Evolutionary conservation across 2,797 vertebrate species (phyloP).

Genomic region (Phoebastria nigripes): DNA sequence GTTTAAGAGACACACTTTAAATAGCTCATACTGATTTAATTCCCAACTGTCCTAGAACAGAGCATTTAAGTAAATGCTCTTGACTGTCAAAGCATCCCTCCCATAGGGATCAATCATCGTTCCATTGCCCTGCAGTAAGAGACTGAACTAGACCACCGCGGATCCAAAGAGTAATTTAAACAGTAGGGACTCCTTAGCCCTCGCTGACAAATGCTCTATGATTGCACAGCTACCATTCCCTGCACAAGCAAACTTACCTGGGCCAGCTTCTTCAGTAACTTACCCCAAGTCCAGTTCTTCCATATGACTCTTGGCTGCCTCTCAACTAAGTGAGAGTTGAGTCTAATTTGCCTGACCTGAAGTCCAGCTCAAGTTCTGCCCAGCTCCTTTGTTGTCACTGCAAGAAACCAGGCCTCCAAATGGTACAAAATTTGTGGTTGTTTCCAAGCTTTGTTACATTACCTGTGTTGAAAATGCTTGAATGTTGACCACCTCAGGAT

Average conservation of each 20-base stretch:
- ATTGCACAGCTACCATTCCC: not conserved
- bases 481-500: constrained; percentile 74
- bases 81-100: not conserved
- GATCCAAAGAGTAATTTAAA: not conserved
- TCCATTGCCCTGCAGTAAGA: not conserved
- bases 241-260: not conserved
- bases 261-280: not conserved
- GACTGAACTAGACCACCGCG: not conserved
- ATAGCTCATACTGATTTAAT: not conserved
- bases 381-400: not conserved
- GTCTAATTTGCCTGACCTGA: not conserved
- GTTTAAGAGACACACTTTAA: not conserved
- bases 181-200: not conserved
- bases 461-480: constrained; percentile 84
- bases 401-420: not conserved
- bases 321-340: not conserved
- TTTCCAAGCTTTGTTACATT: constrained; percentile 17
- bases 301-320: not conserved
- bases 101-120: not conserved
- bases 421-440: not conserved
- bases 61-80: not conserved
- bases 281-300: not conserved
- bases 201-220: not conserved
- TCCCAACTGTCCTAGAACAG: not conserved
- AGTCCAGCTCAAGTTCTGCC: not conserved